A percentile compares a stretch with the other conserved stretches of the same genome.
Conservation (phyloP, 2,888 invertebrate species). For the Salpingus planirostris region DNA sequence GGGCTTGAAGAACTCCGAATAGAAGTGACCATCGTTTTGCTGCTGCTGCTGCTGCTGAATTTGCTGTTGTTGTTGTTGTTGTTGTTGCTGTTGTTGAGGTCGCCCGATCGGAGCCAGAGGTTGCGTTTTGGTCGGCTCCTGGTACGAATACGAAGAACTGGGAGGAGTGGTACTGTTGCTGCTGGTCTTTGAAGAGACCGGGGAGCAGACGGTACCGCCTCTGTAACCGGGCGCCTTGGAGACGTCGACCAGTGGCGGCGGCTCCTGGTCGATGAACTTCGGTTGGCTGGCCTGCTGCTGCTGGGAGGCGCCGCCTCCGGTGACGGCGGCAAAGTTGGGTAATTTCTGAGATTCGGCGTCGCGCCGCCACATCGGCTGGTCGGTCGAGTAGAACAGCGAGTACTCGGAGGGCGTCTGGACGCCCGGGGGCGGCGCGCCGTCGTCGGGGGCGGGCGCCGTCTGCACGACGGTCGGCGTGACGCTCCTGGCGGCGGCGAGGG, state of each 20-base stretch:
- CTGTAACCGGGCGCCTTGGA: slow-evolving; percentile 89
- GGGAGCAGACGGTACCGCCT: slow-evolving; percentile 68
- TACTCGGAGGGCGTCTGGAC: slow-evolving; percentile 60
- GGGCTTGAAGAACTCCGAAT: slow-evolving; percentile 26
- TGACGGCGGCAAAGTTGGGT: slow-evolving; percentile 65
- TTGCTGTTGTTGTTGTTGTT: not conserved
- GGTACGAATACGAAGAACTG: slow-evolving; percentile 28
- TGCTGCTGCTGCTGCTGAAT: not conserved
- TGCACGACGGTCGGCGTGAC: not conserved
- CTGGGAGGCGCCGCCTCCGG: slow-evolving; percentile 35
- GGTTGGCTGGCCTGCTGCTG: slow-evolving; percentile 30
- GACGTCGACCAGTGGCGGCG: slow-evolving; percentile 64
- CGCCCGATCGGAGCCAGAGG: slow-evolving; percentile 33
- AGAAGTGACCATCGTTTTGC: slow-evolving; percentile 10
- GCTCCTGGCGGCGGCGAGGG: slow-evolving; percentile 31
- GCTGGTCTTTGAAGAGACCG: slow-evolving; percentile 56
- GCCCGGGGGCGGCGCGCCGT: slow-evolving; percentile 8
- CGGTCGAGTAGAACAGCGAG: slow-evolving; percentile 77
- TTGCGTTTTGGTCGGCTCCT: slow-evolving; percentile 26
- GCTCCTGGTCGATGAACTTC: slow-evolving; percentile 48
- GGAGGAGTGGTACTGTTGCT: slow-evolving; percentile 50
- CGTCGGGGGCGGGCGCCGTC: not conserved
- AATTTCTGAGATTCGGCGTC: slow-evolving; percentile 48
- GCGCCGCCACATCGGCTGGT: slow-evolving; percentile 55
- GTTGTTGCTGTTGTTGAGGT: not conserved